A percentile compares a stretch with the other conserved stretches of the same genome.
These are phyloP conservation scores for Opisthocomus hoazin DNA, from an alignment of 2,113 vertebrate species.

Conservation along the genomic window DNA sequence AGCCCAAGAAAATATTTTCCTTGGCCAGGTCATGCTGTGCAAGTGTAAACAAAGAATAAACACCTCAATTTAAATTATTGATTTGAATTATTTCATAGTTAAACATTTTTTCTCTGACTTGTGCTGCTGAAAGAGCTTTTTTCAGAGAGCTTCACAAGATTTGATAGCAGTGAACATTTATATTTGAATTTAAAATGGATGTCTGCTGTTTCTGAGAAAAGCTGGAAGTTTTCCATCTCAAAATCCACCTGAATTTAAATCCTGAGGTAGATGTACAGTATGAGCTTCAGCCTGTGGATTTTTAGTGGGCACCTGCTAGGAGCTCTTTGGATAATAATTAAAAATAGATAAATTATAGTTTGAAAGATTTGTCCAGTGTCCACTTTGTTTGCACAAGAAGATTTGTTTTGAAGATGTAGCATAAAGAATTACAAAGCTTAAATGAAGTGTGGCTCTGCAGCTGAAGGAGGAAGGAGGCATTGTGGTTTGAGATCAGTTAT, in stretches of 20 bases:
- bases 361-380: not conserved
- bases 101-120: not conserved
- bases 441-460: not conserved
- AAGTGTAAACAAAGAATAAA: not conserved
- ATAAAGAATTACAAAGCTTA: not conserved
- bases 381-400: not conserved
- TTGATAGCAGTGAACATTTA: not conserved
- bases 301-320: not conserved
- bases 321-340: not conserved
- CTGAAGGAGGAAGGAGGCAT: not conserved
- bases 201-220: not conserved
- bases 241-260: not conserved
- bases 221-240: not conserved
- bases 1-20: not conserved
- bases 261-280: not conserved
- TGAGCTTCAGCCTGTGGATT: not conserved
- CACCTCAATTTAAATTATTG: not conserved
- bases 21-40: not conserved
- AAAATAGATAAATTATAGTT: not conserved
- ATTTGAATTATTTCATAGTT: not conserved
- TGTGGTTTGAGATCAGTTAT: not conserved
- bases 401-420: not conserved
- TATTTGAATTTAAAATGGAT: not conserved
- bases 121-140: not conserved
- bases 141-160: not conserved